These are phyloP conservation scores for Dolichopus griseipennis DNA, from an alignment of 2,888 invertebrate genomes.

Conservation along the genomic window DNA sequence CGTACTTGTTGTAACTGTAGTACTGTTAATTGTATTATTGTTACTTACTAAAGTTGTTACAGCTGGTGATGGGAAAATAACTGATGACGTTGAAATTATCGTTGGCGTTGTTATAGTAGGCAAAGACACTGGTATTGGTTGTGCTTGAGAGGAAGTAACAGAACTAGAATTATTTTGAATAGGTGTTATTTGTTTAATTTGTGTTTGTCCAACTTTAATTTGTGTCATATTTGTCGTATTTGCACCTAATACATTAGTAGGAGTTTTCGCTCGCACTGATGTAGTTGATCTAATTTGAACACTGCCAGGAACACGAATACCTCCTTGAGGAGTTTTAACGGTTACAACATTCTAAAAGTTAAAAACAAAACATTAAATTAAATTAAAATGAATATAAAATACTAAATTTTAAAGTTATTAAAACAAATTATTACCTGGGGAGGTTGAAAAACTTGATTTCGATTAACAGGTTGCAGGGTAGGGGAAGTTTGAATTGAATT, in stretches of 20 bases:
- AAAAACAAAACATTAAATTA: too few relatives aligned
- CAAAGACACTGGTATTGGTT: conserved; percentile 13
- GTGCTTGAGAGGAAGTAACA: conserved; percentile 13
- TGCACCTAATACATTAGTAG: conserved; percentile 27
- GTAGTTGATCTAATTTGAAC: conserved; percentile 38
- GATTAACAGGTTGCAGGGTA: conserved; percentile 38
- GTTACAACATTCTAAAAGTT: conserved; percentile 38
- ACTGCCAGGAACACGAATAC: conserved; percentile 34
- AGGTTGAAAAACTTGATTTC: conserved; percentile 11
- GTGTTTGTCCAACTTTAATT: conserved; percentile 43
- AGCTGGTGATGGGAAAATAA: conserved; percentile 26
- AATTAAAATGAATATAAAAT: neutral
- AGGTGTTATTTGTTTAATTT: conserved; percentile 39
- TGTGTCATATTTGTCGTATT: conserved; percentile 27
- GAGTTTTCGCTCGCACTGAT: conserved; percentile 28
- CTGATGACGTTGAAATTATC: conserved; percentile 11
- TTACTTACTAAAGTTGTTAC: conserved; percentile 23
- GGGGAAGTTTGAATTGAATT: conserved; percentile 36
- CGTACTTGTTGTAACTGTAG: conserved; percentile 25
- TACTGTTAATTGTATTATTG: conserved; percentile 11
- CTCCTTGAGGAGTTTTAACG: conserved; percentile 27
- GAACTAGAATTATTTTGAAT: conserved; percentile 16
- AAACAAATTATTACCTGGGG: neutral
- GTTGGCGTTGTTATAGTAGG: conserved; percentile 29
- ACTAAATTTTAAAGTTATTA: neutral